phyloP scores from a whole-genome alignment of 2,888 invertebrate species.

The Pedicia rivosa region DNA sequence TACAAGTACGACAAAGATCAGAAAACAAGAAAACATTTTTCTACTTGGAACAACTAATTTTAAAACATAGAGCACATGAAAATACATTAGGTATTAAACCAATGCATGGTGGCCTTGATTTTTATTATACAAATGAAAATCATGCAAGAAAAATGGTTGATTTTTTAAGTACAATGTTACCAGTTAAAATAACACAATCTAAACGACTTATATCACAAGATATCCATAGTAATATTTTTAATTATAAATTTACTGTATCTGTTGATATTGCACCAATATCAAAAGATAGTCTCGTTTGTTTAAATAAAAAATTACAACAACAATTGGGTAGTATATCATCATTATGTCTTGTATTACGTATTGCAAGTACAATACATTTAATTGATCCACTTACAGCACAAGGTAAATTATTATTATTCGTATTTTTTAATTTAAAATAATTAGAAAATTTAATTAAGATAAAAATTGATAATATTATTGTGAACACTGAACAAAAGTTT shows the following conservation, averaged over 20 bases:
- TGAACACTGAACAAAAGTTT: no score
- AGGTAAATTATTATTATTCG: conserved; percentile 35
- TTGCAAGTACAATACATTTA: conserved; percentile 78
- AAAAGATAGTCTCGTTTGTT: conserved; percentile 83
- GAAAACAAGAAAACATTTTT: conserved; percentile 95
- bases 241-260: conserved; percentile 89
- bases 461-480: neutral
- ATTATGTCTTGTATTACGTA: conserved; percentile 73
- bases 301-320: conserved; percentile 72
- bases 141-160: conserved; percentile 92
- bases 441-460: conserved; percentile 3
- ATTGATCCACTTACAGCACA: conserved; percentile 84
- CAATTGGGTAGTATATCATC: conserved; percentile 78
- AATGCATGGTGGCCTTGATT: conserved; percentile 80
- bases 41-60: conserved; percentile 90
- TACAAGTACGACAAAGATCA: conserved; percentile 73
- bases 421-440: conserved; percentile 2
- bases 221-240: conserved; percentile 88
- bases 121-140: conserved; percentile 78
- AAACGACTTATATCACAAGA: conserved; percentile 96
- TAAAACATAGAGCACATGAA: conserved; percentile 89
- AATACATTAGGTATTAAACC: conserved; percentile 80
- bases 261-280: conserved; percentile 94
- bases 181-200: conserved; percentile 74
- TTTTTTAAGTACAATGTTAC: conserved; percentile 75